A percentile compares a stretch with the other conserved stretches of the same genome.
phyloP scores from a whole-genome alignment of 2,113 vertebrate genomes.

The Calidris pygmaea region DNA sequence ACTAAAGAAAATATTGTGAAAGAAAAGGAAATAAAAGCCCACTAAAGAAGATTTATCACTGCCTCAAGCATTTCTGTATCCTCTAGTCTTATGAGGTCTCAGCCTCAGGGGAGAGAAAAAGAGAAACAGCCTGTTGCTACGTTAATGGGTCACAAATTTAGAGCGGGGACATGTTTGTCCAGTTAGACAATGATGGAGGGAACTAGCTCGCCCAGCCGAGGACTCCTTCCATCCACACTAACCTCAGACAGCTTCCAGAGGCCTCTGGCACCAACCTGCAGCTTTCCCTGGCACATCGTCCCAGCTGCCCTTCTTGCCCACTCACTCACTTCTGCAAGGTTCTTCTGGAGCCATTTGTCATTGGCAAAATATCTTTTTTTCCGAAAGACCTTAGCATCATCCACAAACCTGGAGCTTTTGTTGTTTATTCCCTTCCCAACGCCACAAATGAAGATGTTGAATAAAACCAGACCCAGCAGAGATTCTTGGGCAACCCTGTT shows the following conservation, averaged over 20 bases:
- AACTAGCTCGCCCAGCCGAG: accelerated
- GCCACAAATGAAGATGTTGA: background rate
- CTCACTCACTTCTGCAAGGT: background rate
- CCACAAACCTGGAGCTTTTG: background rate
- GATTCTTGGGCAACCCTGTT: background rate
- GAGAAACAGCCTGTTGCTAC: slow-evolving; percentile 40
- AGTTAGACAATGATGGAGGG: background rate
- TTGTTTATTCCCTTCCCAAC: background rate
- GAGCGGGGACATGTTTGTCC: background rate
- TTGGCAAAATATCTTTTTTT: background rate
- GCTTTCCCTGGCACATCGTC: background rate
- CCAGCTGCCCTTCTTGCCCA: background rate
- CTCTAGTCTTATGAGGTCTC: slow-evolving; percentile 58
- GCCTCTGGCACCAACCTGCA: background rate
- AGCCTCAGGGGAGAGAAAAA: slow-evolving; percentile 15
- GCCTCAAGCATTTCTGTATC: slow-evolving; percentile 59
- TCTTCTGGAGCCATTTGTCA: background rate
- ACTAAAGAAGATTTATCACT: slow-evolving; percentile 72
- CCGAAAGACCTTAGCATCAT: background rate
- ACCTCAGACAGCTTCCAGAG: background rate
- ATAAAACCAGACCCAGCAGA: background rate
- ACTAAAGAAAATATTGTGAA: slow-evolving; percentile 74
- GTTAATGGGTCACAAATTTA: slow-evolving; percentile 38
- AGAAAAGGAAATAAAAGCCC: slow-evolving; percentile 71
- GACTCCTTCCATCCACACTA: background rate